These are phyloP conservation scores for Haliaeetus leucogaster DNA, from an alignment of 2,113 vertebrate genomes.

Conservation along the genomic window DNA sequence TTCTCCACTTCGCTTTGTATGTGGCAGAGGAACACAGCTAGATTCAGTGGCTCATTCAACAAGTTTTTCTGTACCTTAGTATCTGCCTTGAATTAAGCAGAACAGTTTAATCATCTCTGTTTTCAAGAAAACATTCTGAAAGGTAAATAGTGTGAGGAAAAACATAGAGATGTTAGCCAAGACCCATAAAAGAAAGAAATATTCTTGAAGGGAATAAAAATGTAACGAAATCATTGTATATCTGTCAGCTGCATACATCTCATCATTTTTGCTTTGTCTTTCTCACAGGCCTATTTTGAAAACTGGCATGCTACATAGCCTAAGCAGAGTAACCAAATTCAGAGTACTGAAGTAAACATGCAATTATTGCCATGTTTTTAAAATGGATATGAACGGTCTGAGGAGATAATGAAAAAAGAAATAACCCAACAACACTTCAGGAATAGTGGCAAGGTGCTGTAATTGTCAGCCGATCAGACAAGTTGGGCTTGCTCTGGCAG, in stretches of 20 bases:
- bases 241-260: constrained; percentile 29
- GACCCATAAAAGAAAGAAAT: constrained; percentile 54
- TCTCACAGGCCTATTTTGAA: constrained; percentile 47
- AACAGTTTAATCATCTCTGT: constrained; percentile 12
- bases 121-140: constrained; percentile 54
- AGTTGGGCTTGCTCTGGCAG: constrained; percentile 39
- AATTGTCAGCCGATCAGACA: constrained; percentile 41
- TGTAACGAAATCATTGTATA: constrained; percentile 5
- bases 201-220: constrained; percentile 27
- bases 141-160: constrained; percentile 33
- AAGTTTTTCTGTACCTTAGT: constrained; percentile 23
- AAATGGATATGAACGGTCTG: constrained; percentile 35
- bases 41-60: constrained; percentile 12
- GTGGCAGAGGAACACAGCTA: constrained; percentile 1
- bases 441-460: constrained; percentile 21
- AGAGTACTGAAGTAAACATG: constrained; percentile 55
- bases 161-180: constrained; percentile 47
- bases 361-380: constrained; percentile 64
- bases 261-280: constrained; percentile 7
- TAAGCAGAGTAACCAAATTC: constrained; percentile 56
- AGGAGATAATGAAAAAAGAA: constrained; percentile 34
- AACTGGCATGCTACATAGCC: constrained; percentile 58
- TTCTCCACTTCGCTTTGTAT: constrained; percentile 24
- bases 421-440: constrained; percentile 20
- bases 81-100: constrained; percentile 51